These are phyloP conservation scores for Andrena bicolor DNA, from an alignment of 2,888 invertebrate genomes.

Conservation along the genomic window DNA sequence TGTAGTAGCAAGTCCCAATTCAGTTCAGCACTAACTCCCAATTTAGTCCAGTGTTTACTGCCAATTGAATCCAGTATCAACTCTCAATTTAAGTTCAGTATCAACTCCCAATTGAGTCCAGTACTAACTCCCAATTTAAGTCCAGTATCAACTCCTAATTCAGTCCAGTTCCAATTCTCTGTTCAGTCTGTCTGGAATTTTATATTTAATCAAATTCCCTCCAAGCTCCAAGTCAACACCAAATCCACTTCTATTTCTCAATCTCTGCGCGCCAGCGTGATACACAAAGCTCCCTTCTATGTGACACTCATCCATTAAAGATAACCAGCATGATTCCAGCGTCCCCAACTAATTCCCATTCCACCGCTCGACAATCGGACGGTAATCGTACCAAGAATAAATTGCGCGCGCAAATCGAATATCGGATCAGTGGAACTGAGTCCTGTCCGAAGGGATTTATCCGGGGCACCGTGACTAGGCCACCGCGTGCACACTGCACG, in stretches of 20 bases:
- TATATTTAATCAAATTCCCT: too few species aligned
- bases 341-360: not conserved
- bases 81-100: too few species aligned
- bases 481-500: constrained; percentile 12
- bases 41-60: too few species aligned
- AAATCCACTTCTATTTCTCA: not conserved
- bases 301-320: not conserved
- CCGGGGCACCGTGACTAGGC: constrained; percentile 33
- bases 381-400: not conserved
- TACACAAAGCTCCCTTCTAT: not conserved
- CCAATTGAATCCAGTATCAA: too few species aligned
- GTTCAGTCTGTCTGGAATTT: too few species aligned
- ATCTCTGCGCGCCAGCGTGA: not conserved
- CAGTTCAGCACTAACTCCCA: too few species aligned
- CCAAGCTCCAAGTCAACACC: too few species aligned
- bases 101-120: too few species aligned
- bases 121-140: too few species aligned
- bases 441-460: constrained; percentile 1
- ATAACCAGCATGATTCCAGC: not conserved
- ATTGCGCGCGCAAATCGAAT: constrained; percentile 35
- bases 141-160: too few species aligned
- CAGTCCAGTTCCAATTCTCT: too few species aligned
- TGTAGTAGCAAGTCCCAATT: too few species aligned
- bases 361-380: not conserved
- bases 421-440: constrained; percentile 2